Conservation (phyloP, 2,113 vertebrate genomes). For the Rutilus rutilus region DNA sequence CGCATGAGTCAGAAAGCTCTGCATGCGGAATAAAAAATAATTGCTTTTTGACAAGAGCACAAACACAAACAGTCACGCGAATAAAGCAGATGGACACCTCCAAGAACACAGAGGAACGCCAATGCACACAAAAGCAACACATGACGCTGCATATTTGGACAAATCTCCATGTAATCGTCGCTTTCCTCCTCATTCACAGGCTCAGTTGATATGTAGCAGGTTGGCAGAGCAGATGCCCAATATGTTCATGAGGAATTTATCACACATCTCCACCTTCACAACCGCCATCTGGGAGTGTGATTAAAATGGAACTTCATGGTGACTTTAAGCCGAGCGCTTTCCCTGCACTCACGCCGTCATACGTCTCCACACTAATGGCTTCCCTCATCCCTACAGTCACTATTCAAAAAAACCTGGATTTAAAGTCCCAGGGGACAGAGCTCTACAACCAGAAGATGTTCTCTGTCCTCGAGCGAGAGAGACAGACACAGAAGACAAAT, state of each 20-base stretch:
- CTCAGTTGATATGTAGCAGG: conserved; percentile 19
- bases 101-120: neutral
- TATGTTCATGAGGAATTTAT: conserved; percentile 19
- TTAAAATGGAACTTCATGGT: neutral
- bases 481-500: neutral
- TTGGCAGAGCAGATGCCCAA: conserved; percentile 21
- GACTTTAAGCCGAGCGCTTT: neutral
- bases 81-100: conserved; percentile 1
- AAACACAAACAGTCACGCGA: neutral
- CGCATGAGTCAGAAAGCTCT: neutral
- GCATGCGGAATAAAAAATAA: neutral
- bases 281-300: conserved; percentile 6
- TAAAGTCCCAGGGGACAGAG: neutral
- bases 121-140: neutral
- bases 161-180: conserved; percentile 13
- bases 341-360: neutral
- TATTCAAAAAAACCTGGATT: neutral
- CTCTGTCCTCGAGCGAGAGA: neutral
- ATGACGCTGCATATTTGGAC: neutral
- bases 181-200: conserved; percentile 5
- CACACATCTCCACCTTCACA: conserved; percentile 25
- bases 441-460: neutral
- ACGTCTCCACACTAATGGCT: conserved; percentile 15
- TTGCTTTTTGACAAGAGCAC: neutral
- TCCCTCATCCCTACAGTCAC: neutral